Evolutionary conservation across 2,888 invertebrate species (phyloP).

Genomic region (Aromia moschata): DNA sequence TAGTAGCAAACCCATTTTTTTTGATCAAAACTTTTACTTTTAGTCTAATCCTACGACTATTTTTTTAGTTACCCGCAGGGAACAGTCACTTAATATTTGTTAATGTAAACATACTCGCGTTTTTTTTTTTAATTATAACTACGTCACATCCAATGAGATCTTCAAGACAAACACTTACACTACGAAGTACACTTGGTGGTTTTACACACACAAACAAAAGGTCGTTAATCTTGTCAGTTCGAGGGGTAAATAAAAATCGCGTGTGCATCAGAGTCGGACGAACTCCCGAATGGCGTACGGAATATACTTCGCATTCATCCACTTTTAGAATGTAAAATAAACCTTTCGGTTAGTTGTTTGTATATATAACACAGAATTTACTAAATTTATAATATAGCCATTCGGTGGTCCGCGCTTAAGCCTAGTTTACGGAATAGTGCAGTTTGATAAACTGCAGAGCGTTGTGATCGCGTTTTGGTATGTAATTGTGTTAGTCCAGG

Average conservation of each 20-base stretch:
- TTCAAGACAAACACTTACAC: not conserved
- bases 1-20: too few species aligned
- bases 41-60: too few species aligned
- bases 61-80: too few species aligned
- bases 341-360: constrained; percentile 20
- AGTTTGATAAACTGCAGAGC: too few species aligned
- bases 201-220: not conserved
- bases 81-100: too few species aligned
- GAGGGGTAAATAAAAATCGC: constrained; percentile 1
- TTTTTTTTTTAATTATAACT: too few species aligned
- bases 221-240: constrained; percentile 7
- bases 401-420: not conserved
- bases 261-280: constrained; percentile 6
- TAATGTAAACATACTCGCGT: too few species aligned
- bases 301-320: constrained; percentile 32
- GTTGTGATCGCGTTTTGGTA: too few species aligned
- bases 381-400: constrained; percentile 18
- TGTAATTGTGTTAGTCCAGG: too few species aligned
- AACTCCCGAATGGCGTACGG: constrained; percentile 1
- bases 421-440: not conserved
- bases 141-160: too few species aligned
- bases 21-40: too few species aligned
- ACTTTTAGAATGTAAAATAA: constrained; percentile 38
- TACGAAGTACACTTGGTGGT: not conserved
- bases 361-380: constrained; percentile 19